A percentile compares a stretch with the other conserved stretches of the same genome.
These are phyloP conservation scores for Zygaena filipendulae DNA, from an alignment of 2,888 invertebrate genomes.

Conservation along the genomic window DNA sequence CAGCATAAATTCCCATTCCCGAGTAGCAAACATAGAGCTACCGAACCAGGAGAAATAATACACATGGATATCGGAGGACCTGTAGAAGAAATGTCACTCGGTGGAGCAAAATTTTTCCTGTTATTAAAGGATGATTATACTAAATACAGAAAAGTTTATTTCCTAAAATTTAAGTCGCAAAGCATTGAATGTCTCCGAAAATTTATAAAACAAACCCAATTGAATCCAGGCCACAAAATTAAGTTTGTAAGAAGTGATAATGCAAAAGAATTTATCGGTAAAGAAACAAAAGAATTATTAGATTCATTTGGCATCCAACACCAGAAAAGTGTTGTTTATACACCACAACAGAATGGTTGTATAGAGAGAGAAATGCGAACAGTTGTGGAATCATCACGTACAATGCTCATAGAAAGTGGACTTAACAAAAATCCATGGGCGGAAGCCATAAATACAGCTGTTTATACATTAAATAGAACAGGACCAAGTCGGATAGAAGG, in stretches of 20 bases:
- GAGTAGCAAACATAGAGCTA: not conserved
- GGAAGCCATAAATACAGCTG: constrained; percentile 16
- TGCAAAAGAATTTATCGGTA: constrained; percentile 14
- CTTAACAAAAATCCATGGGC: constrained; percentile 16
- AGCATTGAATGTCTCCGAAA: not conserved
- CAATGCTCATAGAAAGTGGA: constrained; percentile 11
- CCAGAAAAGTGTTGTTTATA: constrained; percentile 13
- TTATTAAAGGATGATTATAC: not conserved
- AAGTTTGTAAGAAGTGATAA: constrained; percentile 13
- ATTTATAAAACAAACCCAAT: not conserved
- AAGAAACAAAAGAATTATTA: constrained; percentile 9
- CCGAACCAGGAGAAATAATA: constrained; percentile 1
- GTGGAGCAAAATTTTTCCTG: constrained; percentile 5
- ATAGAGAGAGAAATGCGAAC: constrained; percentile 16
- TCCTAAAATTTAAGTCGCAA: not conserved
- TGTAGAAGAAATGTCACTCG: constrained; percentile 9
- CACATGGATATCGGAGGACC: constrained; percentile 10
- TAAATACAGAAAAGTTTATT: not conserved
- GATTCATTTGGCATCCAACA: constrained; percentile 8
- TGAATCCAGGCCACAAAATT: not conserved
- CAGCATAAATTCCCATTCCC: constrained; percentile 5
- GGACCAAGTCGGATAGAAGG: constrained; percentile 3
- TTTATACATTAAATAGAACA: constrained; percentile 15
- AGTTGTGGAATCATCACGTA: constrained; percentile 25
- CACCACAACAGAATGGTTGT: constrained; percentile 18